A percentile compares a stretch with the other conserved stretches of the same genome.
These are phyloP conservation scores for Metridium senile DNA, from an alignment of 92 coral and sea anemone genomes.

Conservation along the genomic window DNA sequence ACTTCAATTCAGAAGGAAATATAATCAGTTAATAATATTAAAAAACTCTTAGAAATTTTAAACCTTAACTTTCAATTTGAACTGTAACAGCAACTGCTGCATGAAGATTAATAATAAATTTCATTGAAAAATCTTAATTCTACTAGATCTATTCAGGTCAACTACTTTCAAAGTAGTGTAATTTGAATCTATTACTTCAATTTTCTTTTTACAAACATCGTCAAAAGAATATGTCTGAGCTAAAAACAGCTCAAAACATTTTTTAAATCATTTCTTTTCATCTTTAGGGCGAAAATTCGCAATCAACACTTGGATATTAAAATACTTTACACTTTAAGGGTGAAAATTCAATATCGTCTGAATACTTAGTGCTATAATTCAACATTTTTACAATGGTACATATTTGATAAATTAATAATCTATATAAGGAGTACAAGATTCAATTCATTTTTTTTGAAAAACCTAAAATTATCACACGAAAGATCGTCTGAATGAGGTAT, in stretches of 20 bases:
- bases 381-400: slow-evolving; percentile 90
- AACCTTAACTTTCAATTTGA: slow-evolving; percentile 74
- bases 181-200: slow-evolving; percentile 66
- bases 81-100: slow-evolving; percentile 86
- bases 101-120: slow-evolving; percentile 71
- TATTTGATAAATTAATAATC: slow-evolving; percentile 95
- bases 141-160: slow-evolving; percentile 68
- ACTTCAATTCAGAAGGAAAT: slow-evolving; percentile 59
- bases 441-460: slow-evolving; percentile 68
- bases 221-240: slow-evolving; percentile 78
- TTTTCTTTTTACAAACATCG: slow-evolving; percentile 47
- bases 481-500: slow-evolving; percentile 37
- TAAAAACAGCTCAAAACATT: slow-evolving; percentile 72
- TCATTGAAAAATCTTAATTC: slow-evolving; percentile 85
- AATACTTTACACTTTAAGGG: slow-evolving; percentile 95
- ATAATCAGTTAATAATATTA: slow-evolving; percentile 70
- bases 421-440: slow-evolving; percentile 79
- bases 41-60: slow-evolving; percentile 75
- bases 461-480: slow-evolving; percentile 70
- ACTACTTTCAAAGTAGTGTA: slow-evolving; percentile 97
- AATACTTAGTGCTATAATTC: slow-evolving; percentile 86
- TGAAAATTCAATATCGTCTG: slow-evolving; percentile 89
- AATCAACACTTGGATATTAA: slow-evolving; percentile 90
- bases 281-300: slow-evolving; percentile 74
- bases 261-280: slow-evolving; percentile 78